phyloP scores from a whole-genome alignment of 2,113 vertebrate genomes.

The Dicentrarchus labrax region DNA sequence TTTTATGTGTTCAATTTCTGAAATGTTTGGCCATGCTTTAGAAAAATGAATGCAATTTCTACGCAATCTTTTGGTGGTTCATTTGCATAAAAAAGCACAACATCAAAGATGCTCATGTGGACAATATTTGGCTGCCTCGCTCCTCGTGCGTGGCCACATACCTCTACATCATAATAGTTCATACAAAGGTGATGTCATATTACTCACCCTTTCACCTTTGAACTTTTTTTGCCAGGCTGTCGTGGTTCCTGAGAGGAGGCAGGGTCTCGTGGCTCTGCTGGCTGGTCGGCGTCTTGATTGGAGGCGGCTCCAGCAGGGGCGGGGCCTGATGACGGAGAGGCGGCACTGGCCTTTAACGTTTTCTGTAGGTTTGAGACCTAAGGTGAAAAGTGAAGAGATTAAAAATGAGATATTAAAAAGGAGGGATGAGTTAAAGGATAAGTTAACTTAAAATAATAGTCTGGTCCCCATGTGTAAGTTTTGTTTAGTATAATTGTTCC shows the following conservation, averaged over 20 bases:
- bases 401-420: conserved; percentile 2
- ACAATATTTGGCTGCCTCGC: not conserved
- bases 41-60: conserved; percentile 48
- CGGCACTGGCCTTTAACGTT: conserved; percentile 94
- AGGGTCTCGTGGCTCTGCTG: conserved; percentile 85
- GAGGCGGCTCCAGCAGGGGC: conserved; percentile 91
- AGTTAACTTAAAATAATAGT: not conserved
- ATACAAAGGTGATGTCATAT: not conserved
- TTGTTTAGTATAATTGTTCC: not conserved
- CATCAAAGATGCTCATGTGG: not conserved
- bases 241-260: conserved; percentile 95
- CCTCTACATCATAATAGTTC: no score
- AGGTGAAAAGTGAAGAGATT: not conserved
- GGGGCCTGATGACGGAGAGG: conserved; percentile 86
- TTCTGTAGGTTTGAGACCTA: conserved; percentile 98
- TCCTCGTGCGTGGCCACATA: not conserved
- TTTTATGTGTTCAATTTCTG: conserved; percentile 40
- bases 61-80: conserved; percentile 49
- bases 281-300: conserved; percentile 88
- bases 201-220: conserved; percentile 97
- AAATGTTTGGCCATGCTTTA: conserved; percentile 36
- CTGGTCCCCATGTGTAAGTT: not conserved
- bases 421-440: not conserved
- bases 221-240: conserved; percentile 96
- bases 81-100: conserved; percentile 2